A percentile compares a stretch with the other conserved stretches of the same genome.
Conservation (phyloP, 2,113 vertebrate genomes). For the Amphiprion ocellaris region DNA sequence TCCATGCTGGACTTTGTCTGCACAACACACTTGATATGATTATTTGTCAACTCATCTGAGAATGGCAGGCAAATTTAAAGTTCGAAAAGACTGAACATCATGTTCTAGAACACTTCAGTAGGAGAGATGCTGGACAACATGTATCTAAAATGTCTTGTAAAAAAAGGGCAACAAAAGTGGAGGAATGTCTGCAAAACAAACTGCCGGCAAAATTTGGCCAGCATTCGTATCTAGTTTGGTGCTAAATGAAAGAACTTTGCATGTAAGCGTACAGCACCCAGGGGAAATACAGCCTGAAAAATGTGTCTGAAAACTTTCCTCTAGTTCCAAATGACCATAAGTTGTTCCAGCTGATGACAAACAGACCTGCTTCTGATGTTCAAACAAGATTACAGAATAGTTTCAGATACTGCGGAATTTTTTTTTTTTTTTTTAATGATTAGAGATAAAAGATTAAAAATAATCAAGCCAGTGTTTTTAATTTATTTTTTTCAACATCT, state of each 20-base stretch:
- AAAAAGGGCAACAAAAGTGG: not conserved
- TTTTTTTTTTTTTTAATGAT: constrained; percentile 20
- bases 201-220: not conserved
- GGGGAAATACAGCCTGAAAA: not conserved
- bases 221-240: not conserved
- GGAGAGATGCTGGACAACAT: not conserved
- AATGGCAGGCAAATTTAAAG: constrained; percentile 8
- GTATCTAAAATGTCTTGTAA: not conserved
- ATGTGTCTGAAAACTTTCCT: constrained; percentile 24
- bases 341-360: not conserved
- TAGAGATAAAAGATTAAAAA: constrained; percentile 35
- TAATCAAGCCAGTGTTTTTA: constrained; percentile 29
- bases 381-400: constrained; percentile 43
- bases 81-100: not conserved
- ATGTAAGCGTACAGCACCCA: not conserved
- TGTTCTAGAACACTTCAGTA: not conserved
- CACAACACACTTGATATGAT: not conserved
- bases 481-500: constrained; percentile 5
- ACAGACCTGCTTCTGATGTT: constrained; percentile 22
- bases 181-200: not conserved
- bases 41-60: not conserved
- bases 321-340: constrained; percentile 11
- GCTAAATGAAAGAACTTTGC: not conserved
- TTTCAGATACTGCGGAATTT: constrained; percentile 24
- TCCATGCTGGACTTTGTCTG: not conserved